Base-by-base conservation (phyloP, 1,140 invertebrate genomes). In the Campoletis sonorensis region DNA sequence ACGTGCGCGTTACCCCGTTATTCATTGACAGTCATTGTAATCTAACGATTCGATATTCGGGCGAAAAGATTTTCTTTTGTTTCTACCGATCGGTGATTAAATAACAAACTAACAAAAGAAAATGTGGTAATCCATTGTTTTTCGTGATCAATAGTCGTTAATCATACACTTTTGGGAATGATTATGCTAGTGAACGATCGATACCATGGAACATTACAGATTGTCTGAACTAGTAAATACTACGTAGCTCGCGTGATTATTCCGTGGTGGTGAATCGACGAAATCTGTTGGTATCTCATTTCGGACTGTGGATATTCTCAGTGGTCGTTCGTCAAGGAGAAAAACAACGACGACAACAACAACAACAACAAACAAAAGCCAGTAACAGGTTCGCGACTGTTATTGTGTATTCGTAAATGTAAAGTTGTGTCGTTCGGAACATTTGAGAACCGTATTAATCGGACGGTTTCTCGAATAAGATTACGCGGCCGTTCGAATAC, bases 1-100 rank as follows among this genome's bases (percentile, higher is more conserved):
- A 82, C 78, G 81, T 82, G 81, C 78, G 81, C 81, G 81, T 80
- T n/a, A n/a, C 61, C n/a, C 70, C 37, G 37, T 21, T 64, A 58
- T 68, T 73, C 68, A 54, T 77, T 51, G 15, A 58, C 18, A 33
- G 33, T 76, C 21, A 70, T 45, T 11, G 5, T 11, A 21, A n/a
- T 15, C 18, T 11, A 54, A n/a, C 51, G 51, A 54, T n/a, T n/a
- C 61, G 8, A 72, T 61, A 73, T 33, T 58, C n/a, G 30, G 54
- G 67, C 27, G 30, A 26, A 73, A 23, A 18, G 51, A 54, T 8
- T n/a, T 54, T 8, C n/a, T 3, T 54, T 54, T 54, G 49, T 54
- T n/a, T 54, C 3, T 54, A 1, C 1, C 18, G 51, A n/a, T n/a
- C 16, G 51, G 51, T 54, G 51, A 13, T 45, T 45, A 11, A 13